Evolutionary conservation across 23 tunicate genomes (phyloP).

Genomic region (Oikopleura dioica): DNA sequence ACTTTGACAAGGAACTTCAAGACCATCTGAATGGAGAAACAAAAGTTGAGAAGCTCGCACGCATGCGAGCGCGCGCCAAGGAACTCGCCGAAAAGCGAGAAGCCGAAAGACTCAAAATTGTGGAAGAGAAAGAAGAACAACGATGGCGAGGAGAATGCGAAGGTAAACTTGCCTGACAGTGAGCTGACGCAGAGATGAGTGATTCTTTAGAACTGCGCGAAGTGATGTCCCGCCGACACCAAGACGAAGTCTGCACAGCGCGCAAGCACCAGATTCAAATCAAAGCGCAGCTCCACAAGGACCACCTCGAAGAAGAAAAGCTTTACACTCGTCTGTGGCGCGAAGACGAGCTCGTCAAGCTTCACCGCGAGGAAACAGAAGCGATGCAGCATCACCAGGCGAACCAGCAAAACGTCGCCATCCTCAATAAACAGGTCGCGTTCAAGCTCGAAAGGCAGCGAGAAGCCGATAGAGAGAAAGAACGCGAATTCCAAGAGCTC

Average conservation of each 20-base stretch:
- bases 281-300: constrained; percentile 42
- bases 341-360: constrained; percentile 70
- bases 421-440: neutral
- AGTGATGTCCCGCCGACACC: constrained; percentile 51
- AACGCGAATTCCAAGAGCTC: neutral
- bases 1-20: constrained; percentile 39
- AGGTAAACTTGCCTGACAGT: neutral
- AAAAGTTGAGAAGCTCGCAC: constrained; percentile 39
- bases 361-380: constrained; percentile 66
- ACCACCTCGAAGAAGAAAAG: constrained; percentile 45
- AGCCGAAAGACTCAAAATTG: constrained; percentile 37
- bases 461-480: neutral
- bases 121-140: constrained; percentile 51
- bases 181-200: too few relatives aligned
- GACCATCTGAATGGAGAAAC: constrained; percentile 39
- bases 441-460: neutral
- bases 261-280: constrained; percentile 52
- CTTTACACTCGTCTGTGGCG: constrained; percentile 84
- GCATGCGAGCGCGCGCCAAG: constrained; percentile 60
- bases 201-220: constrained; percentile 60
- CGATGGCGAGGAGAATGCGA: constrained; percentile 39
- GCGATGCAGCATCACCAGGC: constrained; percentile 22
- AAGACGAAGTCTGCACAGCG: constrained; percentile 69
- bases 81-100: constrained; percentile 50
- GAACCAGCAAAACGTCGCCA: neutral